Conservation (phyloP, 2,113 vertebrate genomes). For the Crotalus helleri region DNA sequence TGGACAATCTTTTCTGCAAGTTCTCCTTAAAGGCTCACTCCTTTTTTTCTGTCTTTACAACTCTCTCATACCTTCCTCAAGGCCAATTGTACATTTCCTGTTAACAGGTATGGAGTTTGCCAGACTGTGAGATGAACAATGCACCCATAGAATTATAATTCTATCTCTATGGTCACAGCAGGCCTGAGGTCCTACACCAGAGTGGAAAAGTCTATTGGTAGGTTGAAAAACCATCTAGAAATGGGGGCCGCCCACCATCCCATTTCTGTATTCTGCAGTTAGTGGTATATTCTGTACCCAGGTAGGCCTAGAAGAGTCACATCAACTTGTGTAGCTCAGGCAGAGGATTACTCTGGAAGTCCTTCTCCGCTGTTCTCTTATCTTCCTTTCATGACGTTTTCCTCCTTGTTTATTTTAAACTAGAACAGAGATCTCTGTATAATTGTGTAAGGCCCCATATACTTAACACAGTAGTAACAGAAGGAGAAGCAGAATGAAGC, state of each 20-base stretch:
- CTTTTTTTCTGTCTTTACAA: neutral
- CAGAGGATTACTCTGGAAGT: neutral
- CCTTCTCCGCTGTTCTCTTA: neutral
- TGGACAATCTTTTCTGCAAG: neutral
- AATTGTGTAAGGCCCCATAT: neutral
- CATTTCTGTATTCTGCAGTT: neutral
- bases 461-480: neutral
- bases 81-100: neutral
- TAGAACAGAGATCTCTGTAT: neutral
- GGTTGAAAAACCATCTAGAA: neutral
- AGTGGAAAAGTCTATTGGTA: neutral
- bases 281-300: neutral
- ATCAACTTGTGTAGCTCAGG: neutral
- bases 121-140: neutral
- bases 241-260: neutral
- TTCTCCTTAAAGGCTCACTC: neutral
- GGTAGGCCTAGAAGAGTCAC: neutral
- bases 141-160: neutral
- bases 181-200: neutral
- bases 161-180: neutral
- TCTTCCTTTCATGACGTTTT: neutral
- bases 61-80: neutral
- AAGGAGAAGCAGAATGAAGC: neutral
- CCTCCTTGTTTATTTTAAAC: neutral
- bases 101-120: neutral